These are phyloP conservation scores for Lepidothrix coronata DNA, from an alignment of 2,113 vertebrate genomes.

Conservation along the genomic window DNA sequence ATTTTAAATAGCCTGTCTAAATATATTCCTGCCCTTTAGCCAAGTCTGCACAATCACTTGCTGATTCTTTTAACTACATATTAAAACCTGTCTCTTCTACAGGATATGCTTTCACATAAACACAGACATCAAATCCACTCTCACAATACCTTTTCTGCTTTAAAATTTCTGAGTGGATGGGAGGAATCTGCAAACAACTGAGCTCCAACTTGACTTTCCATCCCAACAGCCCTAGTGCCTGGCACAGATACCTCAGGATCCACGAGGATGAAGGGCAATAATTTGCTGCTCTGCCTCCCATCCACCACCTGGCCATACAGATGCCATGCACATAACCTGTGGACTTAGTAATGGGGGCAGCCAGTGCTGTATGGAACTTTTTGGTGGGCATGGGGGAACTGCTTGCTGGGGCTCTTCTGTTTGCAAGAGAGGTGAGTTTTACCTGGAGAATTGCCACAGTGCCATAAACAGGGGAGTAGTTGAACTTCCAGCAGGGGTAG, in stretches of 20 bases:
- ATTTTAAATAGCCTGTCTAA: conserved; percentile 57
- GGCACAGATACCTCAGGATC: background rate
- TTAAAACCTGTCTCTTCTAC: background rate
- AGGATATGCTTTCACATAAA: background rate
- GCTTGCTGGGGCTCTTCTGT: accelerated
- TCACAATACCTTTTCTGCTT: background rate
- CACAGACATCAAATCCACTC: background rate
- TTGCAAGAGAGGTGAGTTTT: background rate
- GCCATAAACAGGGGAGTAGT: background rate
- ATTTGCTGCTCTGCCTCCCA: background rate
- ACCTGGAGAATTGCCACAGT: background rate
- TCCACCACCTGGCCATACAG: background rate
- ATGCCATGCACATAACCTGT: background rate
- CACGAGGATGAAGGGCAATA: background rate
- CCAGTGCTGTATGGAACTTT: background rate
- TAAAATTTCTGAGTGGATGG: background rate
- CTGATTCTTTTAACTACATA: background rate
- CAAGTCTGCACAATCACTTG: conserved; percentile 14
- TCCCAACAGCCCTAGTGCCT: background rate
- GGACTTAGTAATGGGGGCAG: background rate
- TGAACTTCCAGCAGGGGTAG: background rate
- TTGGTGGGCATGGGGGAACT: accelerated
- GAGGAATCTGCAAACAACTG: background rate
- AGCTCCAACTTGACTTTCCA: background rate
- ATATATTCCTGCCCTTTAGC: conserved; percentile 13